Percentiles rank a stretch among this genome's conserved stretches.
These are phyloP conservation scores for Zonitis immaculata DNA, from an alignment of 2,888 invertebrate genomes.

Conservation along the genomic window DNA sequence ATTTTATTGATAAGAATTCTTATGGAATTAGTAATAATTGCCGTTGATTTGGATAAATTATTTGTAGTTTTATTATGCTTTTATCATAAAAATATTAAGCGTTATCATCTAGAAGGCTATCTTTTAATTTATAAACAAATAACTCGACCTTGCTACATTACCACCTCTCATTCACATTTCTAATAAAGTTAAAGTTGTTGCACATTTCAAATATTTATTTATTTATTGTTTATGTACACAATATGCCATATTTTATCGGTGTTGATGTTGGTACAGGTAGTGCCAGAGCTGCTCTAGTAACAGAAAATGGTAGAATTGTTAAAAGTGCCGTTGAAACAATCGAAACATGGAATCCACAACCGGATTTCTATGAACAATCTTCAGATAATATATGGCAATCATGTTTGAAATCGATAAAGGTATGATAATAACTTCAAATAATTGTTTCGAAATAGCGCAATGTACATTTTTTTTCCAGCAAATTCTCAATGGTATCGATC, in stretches of 20 bases:
- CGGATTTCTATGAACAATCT: slow-evolving; percentile 84
- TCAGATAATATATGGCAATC: slow-evolving; percentile 84
- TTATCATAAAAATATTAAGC: background rate
- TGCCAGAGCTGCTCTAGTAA: slow-evolving; percentile 78
- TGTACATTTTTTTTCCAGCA: slow-evolving; percentile 55
- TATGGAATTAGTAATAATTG: too few species aligned
- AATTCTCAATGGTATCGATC: slow-evolving; percentile 54
- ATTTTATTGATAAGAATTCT: too few species aligned
- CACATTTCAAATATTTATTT: too few species aligned
- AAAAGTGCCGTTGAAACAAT: slow-evolving; percentile 62
- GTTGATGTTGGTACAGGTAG: slow-evolving; percentile 94
- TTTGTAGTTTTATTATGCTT: too few species aligned
- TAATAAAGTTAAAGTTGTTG: too few species aligned
- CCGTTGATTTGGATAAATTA: too few species aligned
- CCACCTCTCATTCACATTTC: background rate
- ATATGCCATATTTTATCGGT: slow-evolving; percentile 65
- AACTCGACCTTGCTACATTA: background rate
- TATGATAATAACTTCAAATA: too few species aligned
- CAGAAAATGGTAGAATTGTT: slow-evolving; percentile 62
- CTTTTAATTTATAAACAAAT: background rate
- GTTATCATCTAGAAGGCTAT: too few species aligned
- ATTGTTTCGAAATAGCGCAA: too few species aligned
- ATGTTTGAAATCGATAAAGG: slow-evolving; percentile 70
- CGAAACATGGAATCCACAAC: slow-evolving; percentile 71
- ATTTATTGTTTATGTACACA: too few species aligned